These are phyloP conservation scores for Geothlypis trichas DNA, from an alignment of 2,113 vertebrate genomes.

Conservation along the genomic window DNA sequence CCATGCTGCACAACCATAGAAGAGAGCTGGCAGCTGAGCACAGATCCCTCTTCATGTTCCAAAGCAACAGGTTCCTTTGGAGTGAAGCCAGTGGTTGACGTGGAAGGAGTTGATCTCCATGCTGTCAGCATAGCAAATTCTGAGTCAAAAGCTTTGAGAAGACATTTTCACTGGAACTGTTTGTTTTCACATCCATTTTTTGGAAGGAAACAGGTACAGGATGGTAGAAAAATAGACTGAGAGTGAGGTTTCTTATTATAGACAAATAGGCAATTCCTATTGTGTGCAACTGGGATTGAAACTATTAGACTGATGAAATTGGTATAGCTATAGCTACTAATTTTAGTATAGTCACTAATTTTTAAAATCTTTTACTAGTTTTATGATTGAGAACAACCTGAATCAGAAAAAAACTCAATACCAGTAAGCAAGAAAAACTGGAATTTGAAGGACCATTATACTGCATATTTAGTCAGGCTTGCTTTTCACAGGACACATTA, in stretches of 20 bases:
- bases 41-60: not conserved
- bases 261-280: not conserved
- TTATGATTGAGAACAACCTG: not conserved
- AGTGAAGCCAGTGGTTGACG: accelerated
- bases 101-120: not conserved
- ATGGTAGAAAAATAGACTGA: not conserved
- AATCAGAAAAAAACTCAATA: not conserved
- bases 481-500: not conserved
- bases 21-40: not conserved
- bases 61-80: not conserved
- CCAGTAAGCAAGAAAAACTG: not conserved
- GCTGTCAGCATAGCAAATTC: not conserved
- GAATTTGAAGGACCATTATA: not conserved
- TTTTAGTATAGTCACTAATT: not conserved
- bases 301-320: not conserved
- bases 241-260: not conserved
- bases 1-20: accelerated
- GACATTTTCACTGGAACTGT: not conserved
- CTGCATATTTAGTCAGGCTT: not conserved
- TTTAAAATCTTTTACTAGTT: not conserved
- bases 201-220: not conserved
- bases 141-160: not conserved
- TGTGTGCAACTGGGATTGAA: not conserved
- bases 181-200: not conserved
- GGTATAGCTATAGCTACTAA: not conserved